Evolutionary conservation across 2,888 invertebrate species (phyloP).

Genomic region (Phengaris alcon): DNA sequence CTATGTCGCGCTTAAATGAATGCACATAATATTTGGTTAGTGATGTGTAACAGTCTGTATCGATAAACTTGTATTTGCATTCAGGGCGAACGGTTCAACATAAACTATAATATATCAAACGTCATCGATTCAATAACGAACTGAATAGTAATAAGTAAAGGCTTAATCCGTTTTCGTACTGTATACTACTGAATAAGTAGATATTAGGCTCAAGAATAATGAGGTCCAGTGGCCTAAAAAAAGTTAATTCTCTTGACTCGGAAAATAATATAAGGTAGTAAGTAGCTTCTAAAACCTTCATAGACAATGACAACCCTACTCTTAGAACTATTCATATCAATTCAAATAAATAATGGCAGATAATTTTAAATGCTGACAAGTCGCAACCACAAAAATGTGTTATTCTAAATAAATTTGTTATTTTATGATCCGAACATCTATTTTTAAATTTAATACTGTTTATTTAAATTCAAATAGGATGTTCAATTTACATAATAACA

Average conservation of each 20-base stretch:
- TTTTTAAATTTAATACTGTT: background rate
- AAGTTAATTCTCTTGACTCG: too few species aligned
- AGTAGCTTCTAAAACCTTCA: background rate
- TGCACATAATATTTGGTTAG: constrained; percentile 74
- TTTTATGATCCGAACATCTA: constrained; percentile 3
- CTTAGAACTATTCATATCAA: background rate
- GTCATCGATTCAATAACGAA: constrained; percentile 37
- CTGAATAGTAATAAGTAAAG: background rate
- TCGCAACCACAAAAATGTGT: background rate
- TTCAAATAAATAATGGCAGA: background rate
- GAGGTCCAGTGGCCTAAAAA: too few species aligned
- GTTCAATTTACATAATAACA: constrained; percentile 60
- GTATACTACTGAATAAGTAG: background rate
- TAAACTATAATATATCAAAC: constrained; percentile 39
- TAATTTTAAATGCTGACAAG: background rate
- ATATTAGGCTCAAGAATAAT: background rate
- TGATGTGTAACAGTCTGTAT: constrained; percentile 51
- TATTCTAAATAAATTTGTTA: constrained; percentile 9
- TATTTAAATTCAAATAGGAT: constrained; percentile 50
- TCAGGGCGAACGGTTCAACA: constrained; percentile 52
- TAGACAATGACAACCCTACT: background rate
- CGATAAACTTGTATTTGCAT: constrained; percentile 60
- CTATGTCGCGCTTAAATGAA: constrained; percentile 51
- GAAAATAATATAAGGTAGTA: background rate
- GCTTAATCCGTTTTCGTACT: background rate